A percentile compares a stretch with the other conserved stretches of the same genome.
These are phyloP conservation scores for Ornithorhynchus anatinus DNA, from an alignment of 2,113 vertebrate species.

Conservation along the genomic window DNA sequence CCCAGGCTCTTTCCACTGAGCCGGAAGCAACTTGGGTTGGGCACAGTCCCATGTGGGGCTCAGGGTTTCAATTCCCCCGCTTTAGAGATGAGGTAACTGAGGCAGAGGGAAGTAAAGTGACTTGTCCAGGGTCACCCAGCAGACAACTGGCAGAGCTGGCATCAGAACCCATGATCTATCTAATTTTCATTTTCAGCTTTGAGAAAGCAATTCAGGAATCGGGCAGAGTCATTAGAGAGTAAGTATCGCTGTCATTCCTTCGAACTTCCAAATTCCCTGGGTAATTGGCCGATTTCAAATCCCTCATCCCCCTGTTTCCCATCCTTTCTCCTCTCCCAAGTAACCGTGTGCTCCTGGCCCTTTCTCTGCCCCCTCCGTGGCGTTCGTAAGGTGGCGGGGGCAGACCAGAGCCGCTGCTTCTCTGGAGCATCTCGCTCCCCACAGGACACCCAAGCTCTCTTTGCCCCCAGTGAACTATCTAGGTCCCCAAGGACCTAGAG, in stretches of 20 bases:
- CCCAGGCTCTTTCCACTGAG: too few relatives aligned
- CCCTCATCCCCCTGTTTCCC: not conserved
- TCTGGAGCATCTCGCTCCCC: rapidly evolving
- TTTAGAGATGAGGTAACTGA: too few relatives aligned
- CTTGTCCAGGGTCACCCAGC: too few relatives aligned
- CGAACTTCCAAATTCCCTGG: not conserved
- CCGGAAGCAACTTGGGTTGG: too few relatives aligned
- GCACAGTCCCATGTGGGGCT: too few relatives aligned
- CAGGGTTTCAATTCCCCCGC: too few relatives aligned
- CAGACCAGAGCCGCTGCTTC: rapidly evolving
- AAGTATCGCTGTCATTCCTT: slow-evolving; percentile 49
- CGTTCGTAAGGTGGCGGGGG: rapidly evolving
- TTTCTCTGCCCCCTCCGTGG: not conserved
- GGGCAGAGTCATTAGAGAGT: slow-evolving; percentile 69
- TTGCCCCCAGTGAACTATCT: not conserved
- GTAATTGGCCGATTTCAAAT: not conserved
- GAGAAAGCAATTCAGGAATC: slow-evolving; percentile 73
- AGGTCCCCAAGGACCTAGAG: not conserved
- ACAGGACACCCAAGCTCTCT: rapidly evolving
- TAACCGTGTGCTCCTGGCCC: too few relatives aligned
- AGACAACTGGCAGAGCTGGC: too few relatives aligned
- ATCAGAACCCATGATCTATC: not conserved
- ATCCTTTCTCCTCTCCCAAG: too few relatives aligned
- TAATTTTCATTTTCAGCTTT: slow-evolving; percentile 71
- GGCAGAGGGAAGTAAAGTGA: too few relatives aligned